Evolutionary conservation across 1,140 invertebrate species (phyloP).

Genomic region (Phymorhynchus buccinoides): DNA sequence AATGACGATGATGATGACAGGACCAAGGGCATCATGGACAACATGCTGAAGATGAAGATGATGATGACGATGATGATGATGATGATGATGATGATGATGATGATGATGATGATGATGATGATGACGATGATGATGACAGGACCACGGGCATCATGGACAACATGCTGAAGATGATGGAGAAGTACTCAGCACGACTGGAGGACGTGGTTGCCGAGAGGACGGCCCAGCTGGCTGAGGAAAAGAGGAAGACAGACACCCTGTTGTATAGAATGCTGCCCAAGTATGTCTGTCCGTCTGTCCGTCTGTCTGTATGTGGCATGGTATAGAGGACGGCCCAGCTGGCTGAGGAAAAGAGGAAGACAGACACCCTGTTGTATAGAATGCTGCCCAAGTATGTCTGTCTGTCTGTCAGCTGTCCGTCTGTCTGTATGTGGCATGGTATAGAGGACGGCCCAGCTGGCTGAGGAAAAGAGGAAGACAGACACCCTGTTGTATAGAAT

Average conservation of each 20-base stretch:
- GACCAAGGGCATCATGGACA: background rate
- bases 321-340: constrained; percentile 90
- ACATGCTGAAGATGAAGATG: background rate
- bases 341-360: constrained; percentile 93
- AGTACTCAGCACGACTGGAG: constrained; percentile 94
- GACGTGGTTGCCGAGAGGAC: constrained; percentile 89
- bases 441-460: constrained; percentile 89
- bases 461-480: constrained; percentile 93
- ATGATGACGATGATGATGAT: background rate
- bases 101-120: background rate
- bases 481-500: constrained; percentile 91
- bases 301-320: too few relatives aligned
- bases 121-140: constrained; percentile 71
- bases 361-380: constrained; percentile 89
- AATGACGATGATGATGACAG: too few relatives aligned
- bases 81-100: background rate
- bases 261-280: constrained; percentile 92
- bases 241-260: constrained; percentile 92
- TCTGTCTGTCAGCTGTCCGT: background rate
- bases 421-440: too few relatives aligned
- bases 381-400: constrained; percentile 89
- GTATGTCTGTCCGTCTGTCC: constrained; percentile 74
- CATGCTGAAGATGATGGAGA: constrained; percentile 95
- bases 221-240: constrained; percentile 90
- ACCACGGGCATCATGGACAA: constrained; percentile 95